Percentiles rank a stretch among this genome's conserved stretches.
phyloP scores from a whole-genome alignment of 2,113 vertebrate genomes.

The Corythaixoides concolor region DNA sequence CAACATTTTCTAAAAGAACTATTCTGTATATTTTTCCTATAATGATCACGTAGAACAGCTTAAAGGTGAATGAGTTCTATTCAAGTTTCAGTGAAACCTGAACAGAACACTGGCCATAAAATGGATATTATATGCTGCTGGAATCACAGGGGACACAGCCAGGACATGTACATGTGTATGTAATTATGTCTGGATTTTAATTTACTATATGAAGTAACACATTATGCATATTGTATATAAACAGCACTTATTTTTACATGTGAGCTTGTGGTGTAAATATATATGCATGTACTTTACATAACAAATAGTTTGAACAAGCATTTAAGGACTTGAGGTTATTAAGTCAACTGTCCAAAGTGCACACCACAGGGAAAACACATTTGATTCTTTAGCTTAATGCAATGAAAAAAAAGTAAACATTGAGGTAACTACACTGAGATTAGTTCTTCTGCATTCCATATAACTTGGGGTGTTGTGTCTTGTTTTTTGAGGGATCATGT shows the following conservation, averaged over 20 bases:
- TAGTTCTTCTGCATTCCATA: background rate
- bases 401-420: background rate
- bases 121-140: no score
- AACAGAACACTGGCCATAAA: background rate
- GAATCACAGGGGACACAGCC: background rate
- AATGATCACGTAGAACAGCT: background rate
- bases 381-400: background rate
- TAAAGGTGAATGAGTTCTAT: background rate
- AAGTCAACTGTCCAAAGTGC: background rate
- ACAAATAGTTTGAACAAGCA: background rate
- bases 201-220: background rate
- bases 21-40: background rate
- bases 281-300: background rate
- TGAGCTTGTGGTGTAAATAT: background rate
- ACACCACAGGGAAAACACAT: background rate
- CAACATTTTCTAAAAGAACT: background rate
- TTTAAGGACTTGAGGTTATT: background rate
- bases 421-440: background rate
- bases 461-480: background rate
- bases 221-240: background rate
- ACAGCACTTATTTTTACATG: background rate
- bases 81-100: background rate
- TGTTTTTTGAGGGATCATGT: fast-evolving
- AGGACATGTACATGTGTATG: background rate
- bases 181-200: background rate